phyloP scores from a whole-genome alignment of 1,140 invertebrate species.

The Caerostris extrusa region DNA sequence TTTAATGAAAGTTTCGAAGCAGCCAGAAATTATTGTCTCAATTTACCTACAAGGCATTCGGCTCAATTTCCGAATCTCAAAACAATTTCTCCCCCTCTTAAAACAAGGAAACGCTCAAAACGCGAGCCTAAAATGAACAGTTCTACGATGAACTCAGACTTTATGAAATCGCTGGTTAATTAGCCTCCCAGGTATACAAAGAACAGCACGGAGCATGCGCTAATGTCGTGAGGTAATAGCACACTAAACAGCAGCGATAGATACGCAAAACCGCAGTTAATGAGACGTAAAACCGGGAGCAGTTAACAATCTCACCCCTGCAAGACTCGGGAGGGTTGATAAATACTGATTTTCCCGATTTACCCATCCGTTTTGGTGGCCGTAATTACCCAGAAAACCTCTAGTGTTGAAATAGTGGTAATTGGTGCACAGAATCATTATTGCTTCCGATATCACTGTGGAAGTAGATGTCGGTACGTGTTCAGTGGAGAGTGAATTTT shows the following conservation, averaged over 20 bases:
- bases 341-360: slow-evolving; percentile 54
- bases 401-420: slow-evolving; percentile 71
- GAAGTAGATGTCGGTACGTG: neutral
- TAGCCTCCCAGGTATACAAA: slow-evolving; percentile 19
- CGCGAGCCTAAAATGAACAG: neutral
- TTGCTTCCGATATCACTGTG: slow-evolving; percentile 36
- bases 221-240: neutral
- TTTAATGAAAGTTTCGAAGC: neutral
- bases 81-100: neutral
- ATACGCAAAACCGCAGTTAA: slow-evolving; percentile 49
- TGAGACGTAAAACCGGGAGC: slow-evolving; percentile 61
- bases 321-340: slow-evolving; percentile 47
- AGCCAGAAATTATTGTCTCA: neutral
- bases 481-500: neutral
- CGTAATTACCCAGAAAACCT: slow-evolving; percentile 68
- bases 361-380: slow-evolving; percentile 35
- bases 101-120: neutral
- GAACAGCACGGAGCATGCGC: neutral
- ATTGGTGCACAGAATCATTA: slow-evolving; percentile 61
- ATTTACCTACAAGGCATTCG: neutral
- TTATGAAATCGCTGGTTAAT: neutral
- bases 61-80: neutral
- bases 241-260: neutral
- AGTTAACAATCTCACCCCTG: slow-evolving; percentile 30
- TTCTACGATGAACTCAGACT: neutral